phyloP scores from a whole-genome alignment of 2,113 vertebrate species.

The Pluvialis apricaria region DNA sequence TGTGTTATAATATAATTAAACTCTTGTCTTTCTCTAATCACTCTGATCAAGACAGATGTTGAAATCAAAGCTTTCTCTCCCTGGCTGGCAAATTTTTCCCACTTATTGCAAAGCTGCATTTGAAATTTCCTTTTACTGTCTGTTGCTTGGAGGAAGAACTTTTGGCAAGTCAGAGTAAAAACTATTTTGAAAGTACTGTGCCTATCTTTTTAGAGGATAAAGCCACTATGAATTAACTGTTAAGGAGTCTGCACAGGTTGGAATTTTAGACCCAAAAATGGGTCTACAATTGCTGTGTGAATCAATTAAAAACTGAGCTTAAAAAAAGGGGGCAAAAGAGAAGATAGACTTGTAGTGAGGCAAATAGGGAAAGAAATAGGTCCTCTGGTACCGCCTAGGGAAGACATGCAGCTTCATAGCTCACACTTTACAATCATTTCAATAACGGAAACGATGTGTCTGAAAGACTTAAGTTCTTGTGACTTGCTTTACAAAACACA shows the following conservation, averaged over 20 bases:
- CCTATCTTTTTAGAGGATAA: background rate
- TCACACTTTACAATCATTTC: background rate
- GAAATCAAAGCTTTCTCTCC: background rate
- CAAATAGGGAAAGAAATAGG: background rate
- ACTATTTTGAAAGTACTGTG: background rate
- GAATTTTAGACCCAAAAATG: background rate
- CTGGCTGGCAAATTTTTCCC: background rate
- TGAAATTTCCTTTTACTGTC: background rate
- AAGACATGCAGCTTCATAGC: background rate
- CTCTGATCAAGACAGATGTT: background rate
- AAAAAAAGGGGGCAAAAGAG: background rate
- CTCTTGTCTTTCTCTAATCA: background rate
- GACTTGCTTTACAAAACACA: background rate
- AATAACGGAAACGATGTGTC: background rate
- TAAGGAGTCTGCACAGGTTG: background rate
- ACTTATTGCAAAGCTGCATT: background rate
- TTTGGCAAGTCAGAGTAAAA: background rate
- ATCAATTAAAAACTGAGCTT: background rate
- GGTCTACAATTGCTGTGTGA: background rate
- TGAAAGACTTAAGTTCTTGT: slow-evolving; percentile 9
- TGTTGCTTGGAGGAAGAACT: background rate
- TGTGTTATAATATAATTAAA: background rate
- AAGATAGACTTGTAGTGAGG: background rate
- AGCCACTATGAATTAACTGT: background rate
- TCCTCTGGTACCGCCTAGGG: background rate